Base-by-base conservation (phyloP, 2,888 invertebrate genomes). In the Sturmia bella region DNA sequence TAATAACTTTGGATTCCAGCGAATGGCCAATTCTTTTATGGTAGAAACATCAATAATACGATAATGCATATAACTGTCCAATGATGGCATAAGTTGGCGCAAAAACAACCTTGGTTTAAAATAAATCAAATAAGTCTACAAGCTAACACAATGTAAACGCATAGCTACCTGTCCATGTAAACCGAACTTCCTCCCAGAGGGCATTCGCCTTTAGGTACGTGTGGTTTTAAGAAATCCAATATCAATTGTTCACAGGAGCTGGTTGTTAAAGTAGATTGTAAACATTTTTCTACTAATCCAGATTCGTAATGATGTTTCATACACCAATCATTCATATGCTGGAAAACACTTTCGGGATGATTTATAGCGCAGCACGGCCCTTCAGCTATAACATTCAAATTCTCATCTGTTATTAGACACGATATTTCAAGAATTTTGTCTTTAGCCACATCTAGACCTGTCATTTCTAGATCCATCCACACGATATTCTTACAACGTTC, bases 21-120 rank as follows among this genome's bases (percentile, higher is more conserved):
- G 90, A 84, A 92, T 93, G 12, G 93, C 93, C 68, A 99, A 89
- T 90, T 98, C 98, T 89, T 98, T 98, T 17, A 99, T 91, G 0
- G 96, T 94, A 41, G 96, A 96, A 2, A 98, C 98, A 92, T 99
- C 99, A 83, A 99, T 94, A 54, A 97, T 95, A 86, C 99, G 93
- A 90, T 99, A 98, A 89, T 99, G 98, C 84, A 99, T 91, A 89
- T 97, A 96, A 0, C 93, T 88, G 87, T 95, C 89, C 6, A 99
- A 91, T 52, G 11, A 11, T 85, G 92, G 98, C 96, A 98, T 97
- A 88, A 95, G 94, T 91, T 95, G 95, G 12, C 90, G 88, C 24
- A 99, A 88, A 90, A 99, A 99, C 66, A 95, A 85, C 12, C 82
- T 82, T 9, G 5, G 39, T 13, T 57, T 7, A 15, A 15, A n/a